A percentile compares a stretch with the other conserved stretches of the same genome.
These are phyloP conservation scores for Torymus texanus DNA, from an alignment of 2,888 invertebrate species.

Conservation along the genomic window DNA sequence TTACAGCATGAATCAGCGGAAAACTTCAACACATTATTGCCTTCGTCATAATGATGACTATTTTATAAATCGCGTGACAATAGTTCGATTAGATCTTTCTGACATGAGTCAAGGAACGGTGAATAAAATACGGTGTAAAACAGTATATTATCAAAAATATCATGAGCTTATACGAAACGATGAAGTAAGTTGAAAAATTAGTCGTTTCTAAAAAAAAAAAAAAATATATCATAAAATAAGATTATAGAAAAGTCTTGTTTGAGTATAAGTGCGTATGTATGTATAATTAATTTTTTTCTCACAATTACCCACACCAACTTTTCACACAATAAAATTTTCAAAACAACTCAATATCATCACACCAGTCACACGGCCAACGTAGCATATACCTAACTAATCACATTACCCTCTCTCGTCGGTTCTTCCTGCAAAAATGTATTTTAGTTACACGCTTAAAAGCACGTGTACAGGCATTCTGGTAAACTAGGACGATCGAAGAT, in stretches of 20 bases:
- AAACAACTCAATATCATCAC: background rate
- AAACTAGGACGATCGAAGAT: constrained; percentile 56
- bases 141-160: background rate
- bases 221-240: too few relatives aligned
- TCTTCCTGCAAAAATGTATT: background rate
- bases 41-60: background rate
- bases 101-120: background rate
- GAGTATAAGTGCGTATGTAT: too few relatives aligned
- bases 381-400: background rate
- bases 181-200: too few relatives aligned
- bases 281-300: too few relatives aligned
- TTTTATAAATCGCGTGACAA: constrained; percentile 27
- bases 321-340: too few relatives aligned
- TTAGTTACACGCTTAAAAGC: constrained; percentile 15
- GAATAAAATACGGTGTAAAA: background rate
- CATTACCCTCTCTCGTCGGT: background rate
- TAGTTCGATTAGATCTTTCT: background rate
- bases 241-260: too few relatives aligned
- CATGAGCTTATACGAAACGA: background rate
- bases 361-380: background rate
- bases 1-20: too few relatives aligned
- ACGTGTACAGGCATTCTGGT: constrained; percentile 1
- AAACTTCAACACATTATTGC: background rate
- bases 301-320: too few relatives aligned
- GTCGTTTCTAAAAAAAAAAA: too few relatives aligned